Conservation (phyloP, 2,113 vertebrate species). For the Donacobius atricapilla region DNA sequence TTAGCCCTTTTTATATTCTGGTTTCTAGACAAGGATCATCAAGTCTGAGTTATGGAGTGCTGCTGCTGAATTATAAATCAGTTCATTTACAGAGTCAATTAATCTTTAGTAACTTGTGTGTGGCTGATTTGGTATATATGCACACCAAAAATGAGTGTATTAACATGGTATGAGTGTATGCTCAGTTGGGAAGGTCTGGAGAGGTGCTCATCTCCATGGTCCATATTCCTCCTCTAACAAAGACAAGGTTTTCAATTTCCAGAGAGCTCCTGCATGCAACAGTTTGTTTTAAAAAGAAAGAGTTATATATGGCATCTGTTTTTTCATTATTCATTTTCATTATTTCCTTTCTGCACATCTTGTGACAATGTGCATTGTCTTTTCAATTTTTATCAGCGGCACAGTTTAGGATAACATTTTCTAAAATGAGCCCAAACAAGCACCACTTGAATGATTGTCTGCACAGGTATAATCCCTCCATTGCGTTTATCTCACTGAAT, state of each 20-base stretch:
- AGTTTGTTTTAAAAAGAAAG: not conserved
- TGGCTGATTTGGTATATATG: not conserved
- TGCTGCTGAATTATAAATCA: constrained; percentile 25
- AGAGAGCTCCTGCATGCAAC: not conserved
- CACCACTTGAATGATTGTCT: not conserved
- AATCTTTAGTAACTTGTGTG: not conserved
- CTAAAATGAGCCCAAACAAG: not conserved
- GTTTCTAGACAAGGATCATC: not conserved
- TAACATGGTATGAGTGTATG: not conserved
- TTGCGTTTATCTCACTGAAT: not conserved
- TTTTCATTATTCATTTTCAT: not conserved
- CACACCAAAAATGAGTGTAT: not conserved
- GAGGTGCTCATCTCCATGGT: not conserved
- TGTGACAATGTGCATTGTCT: not conserved
- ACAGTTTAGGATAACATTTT: not conserved
- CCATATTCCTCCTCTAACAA: not conserved
- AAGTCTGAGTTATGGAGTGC: not conserved
- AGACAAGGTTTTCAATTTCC: not conserved
- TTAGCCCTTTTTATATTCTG: not conserved
- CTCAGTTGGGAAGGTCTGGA: not conserved
- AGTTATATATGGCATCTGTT: not conserved
- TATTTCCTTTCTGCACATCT: not conserved
- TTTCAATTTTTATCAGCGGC: not conserved
- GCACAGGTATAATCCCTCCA: not conserved
- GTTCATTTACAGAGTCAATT: not conserved